These are phyloP conservation scores for Notodonta ziczac DNA, from an alignment of 2,888 invertebrate genomes.

Conservation along the genomic window DNA sequence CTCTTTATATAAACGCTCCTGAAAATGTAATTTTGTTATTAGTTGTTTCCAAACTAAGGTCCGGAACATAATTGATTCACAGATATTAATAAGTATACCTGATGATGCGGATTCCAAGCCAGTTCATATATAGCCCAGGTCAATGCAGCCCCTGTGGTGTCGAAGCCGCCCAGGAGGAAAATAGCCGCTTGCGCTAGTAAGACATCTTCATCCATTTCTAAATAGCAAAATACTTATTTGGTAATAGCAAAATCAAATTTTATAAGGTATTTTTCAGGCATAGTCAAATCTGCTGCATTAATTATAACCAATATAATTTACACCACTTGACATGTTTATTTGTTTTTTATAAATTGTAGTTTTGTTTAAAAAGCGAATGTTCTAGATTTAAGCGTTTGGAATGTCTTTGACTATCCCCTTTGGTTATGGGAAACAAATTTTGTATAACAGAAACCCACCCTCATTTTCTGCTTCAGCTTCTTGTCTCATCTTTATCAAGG, in stretches of 20 bases:
- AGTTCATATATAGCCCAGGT: conserved; percentile 48
- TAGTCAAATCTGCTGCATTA: no score
- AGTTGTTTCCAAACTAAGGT: not conserved
- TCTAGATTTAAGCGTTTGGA: no score
- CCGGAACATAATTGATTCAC: no score
- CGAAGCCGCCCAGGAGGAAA: conserved; percentile 59
- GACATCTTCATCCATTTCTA: conserved; percentile 51
- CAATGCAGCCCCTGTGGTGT: conserved; percentile 46
- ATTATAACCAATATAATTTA: no score
- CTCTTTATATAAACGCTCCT: conserved; percentile 57
- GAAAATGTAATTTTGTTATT: conserved; percentile 1
- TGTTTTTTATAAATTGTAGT: no score
- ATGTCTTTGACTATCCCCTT: no score
- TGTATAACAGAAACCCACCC: conserved; percentile 27
- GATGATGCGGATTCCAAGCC: conserved; percentile 40
- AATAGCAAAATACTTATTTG: not conserved
- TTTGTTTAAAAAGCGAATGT: no score
- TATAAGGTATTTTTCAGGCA: no score
- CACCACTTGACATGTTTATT: no score
- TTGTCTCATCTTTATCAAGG: conserved; percentile 50
- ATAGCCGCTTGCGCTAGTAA: conserved; percentile 56
- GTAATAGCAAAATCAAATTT: no score
- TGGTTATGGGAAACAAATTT: no score
- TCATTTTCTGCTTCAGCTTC: conserved; percentile 41
- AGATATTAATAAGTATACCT: no score